Evolutionary conservation across 2,888 invertebrate genomes (phyloP).

Genomic region (Sinopyrophorus schimmeli): DNA sequence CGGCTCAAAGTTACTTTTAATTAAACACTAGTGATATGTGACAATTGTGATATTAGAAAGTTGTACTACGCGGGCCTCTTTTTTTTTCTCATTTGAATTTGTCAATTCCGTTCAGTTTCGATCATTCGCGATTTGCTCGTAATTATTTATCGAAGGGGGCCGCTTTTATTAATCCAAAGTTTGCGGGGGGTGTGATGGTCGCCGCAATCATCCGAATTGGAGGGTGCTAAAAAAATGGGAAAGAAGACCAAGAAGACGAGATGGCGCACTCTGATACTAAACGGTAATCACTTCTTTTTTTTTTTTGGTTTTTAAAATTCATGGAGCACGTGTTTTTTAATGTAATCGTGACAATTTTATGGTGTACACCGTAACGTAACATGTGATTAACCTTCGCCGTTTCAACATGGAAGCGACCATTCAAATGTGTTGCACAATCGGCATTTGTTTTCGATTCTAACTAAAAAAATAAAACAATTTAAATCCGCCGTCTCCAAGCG

Average conservation of each 20-base stretch:
- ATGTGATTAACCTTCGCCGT: neutral
- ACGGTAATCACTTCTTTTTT: constrained; percentile 58
- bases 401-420: too few relatives aligned
- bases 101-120: too few relatives aligned
- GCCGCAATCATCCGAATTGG: constrained; percentile 18
- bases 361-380: constrained; percentile 1
- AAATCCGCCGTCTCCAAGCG: too few relatives aligned
- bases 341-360: constrained; percentile 3
- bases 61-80: constrained; percentile 23
- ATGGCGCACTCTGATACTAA: constrained; percentile 65
- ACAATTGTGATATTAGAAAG: constrained; percentile 23
- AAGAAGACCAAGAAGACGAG: constrained; percentile 65
- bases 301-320: constrained; percentile 5
- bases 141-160: too few relatives aligned
- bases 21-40: constrained; percentile 22
- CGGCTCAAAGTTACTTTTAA: constrained; percentile 15
- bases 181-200: constrained; percentile 18
- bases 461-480: too few relatives aligned
- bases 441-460: too few relatives aligned
- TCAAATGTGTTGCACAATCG: too few relatives aligned
- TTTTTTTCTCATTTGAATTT: too few relatives aligned
- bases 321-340: constrained; percentile 20
- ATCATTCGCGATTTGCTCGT: too few relatives aligned
- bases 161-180: constrained; percentile 1
- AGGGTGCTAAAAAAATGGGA: constrained; percentile 56